phyloP scores from a whole-genome alignment of 2,888 invertebrate genomes.

The Vanessa cardui region DNA sequence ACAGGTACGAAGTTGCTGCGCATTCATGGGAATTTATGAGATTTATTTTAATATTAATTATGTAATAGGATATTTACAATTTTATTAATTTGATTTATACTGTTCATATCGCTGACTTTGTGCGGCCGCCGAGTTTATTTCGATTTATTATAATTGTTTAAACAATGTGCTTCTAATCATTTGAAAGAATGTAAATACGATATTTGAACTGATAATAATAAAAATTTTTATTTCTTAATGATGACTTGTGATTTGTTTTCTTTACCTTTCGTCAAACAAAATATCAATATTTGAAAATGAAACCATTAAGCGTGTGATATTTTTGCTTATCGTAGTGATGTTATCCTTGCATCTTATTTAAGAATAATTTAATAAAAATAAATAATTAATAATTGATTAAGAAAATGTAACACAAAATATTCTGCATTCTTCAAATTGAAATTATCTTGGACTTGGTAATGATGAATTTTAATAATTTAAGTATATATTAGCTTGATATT shows the following conservation, averaged over 20 bases:
- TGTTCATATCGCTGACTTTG: conserved; percentile 47
- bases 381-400: too few species aligned
- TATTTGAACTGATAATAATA: conserved; percentile 84
- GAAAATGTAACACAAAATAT: too few species aligned
- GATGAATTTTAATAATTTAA: too few species aligned
- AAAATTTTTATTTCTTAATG: conserved; percentile 82
- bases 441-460: too few species aligned
- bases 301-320: too few species aligned
- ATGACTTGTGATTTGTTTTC: conserved; percentile 53
- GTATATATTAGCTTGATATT: too few species aligned
- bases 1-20: conserved; percentile 29
- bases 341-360: too few species aligned
- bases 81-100: conserved; percentile 61
- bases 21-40: conserved; percentile 42
- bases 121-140: conserved; percentile 61
- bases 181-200: conserved; percentile 83
- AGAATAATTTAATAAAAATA: too few species aligned
- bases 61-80: conserved; percentile 50
- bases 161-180: conserved; percentile 81
- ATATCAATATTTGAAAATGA: not conserved
- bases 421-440: too few species aligned
- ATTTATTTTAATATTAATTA: conserved; percentile 51
- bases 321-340: too few species aligned
- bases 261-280: not conserved
- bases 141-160: conserved; percentile 65